Conservation (phyloP, 2,113 vertebrate genomes). For the Benitochromis conjunctus region DNA sequence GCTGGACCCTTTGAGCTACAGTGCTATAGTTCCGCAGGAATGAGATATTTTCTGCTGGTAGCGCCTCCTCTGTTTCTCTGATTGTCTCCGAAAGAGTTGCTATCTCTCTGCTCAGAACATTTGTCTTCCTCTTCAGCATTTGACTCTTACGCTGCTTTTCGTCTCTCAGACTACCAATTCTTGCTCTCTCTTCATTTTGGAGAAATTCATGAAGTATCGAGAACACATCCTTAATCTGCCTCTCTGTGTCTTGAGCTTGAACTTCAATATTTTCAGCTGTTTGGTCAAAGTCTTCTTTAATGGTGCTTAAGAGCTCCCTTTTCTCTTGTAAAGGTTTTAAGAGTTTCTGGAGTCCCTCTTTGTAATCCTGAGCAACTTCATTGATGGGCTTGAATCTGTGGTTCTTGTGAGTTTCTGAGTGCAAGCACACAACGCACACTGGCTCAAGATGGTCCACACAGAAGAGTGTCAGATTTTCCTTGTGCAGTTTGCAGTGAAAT, state of each 20-base stretch:
- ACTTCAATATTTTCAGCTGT: not conserved
- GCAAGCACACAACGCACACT: not conserved
- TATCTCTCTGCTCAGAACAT: not conserved
- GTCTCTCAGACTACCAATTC: not conserved
- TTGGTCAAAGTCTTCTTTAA: not conserved
- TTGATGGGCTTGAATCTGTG: not conserved
- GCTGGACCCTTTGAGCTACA: not conserved
- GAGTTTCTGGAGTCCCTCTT: not conserved
- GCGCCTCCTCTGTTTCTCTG: not conserved
- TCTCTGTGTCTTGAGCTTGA: not conserved
- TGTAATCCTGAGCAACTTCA: not conserved
- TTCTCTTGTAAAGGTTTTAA: not conserved
- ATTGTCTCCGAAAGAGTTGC: not conserved
- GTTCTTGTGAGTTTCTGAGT: not conserved
- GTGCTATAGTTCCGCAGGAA: not conserved
- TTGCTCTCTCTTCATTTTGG: not conserved
- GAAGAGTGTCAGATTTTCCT: not conserved
- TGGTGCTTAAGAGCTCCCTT: not conserved
- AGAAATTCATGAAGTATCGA: not conserved
- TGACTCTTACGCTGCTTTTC: not conserved
- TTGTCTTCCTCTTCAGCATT: not conserved
- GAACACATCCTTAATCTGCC: not conserved
- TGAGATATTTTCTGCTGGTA: not conserved
- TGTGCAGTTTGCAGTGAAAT: not conserved
- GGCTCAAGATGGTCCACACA: not conserved